These are phyloP conservation scores for Iselma pallidipennis DNA, from an alignment of 2,888 invertebrate species.

Conservation along the genomic window DNA sequence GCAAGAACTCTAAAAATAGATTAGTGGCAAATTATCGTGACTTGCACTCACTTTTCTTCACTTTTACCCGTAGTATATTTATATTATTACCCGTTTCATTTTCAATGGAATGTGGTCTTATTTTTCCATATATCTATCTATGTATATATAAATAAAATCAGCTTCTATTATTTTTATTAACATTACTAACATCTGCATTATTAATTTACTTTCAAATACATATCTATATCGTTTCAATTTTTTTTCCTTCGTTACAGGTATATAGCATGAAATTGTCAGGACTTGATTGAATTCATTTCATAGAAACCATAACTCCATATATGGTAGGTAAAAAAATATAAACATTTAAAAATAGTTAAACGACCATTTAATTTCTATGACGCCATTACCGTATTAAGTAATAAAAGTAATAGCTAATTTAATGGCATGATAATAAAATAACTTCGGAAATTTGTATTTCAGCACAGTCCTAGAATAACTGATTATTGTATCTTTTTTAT, in stretches of 20 bases:
- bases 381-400: background rate
- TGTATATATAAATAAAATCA: background rate
- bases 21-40: background rate
- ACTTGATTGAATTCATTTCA: background rate
- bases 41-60: background rate
- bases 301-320: background rate
- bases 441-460: background rate
- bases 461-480: too few species aligned
- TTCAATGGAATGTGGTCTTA: background rate
- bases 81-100: background rate
- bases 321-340: background rate
- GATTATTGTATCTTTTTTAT: too few species aligned
- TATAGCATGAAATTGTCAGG: too few species aligned
- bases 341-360: background rate
- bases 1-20: background rate
- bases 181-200: background rate
- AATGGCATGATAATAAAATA: background rate
- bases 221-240: background rate
- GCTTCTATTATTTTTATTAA: background rate
- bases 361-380: too few species aligned
- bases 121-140: too few species aligned
- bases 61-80: background rate
- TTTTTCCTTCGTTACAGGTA: too few species aligned
- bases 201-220: background rate
- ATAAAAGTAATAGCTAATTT: background rate